Conservation (phyloP, 2,888 invertebrate genomes). For the Glaucopsyche alexis region DNA sequence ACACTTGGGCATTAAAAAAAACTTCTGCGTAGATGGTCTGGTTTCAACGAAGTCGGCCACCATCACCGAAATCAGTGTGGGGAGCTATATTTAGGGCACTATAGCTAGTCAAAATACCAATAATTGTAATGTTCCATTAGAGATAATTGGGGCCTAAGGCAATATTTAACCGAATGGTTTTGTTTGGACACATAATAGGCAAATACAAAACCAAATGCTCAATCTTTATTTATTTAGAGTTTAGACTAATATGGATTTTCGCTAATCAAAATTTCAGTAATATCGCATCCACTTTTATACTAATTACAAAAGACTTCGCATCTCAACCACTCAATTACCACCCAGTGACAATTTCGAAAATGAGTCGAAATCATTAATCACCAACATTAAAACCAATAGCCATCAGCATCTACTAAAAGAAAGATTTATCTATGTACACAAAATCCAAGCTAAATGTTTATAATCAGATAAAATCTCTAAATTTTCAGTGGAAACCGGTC, state of each 20-base stretch:
- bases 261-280: neutral
- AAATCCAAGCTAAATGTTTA: neutral
- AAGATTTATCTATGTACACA: neutral
- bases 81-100: neutral
- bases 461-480: neutral
- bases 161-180: neutral
- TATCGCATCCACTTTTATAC: no score
- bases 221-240: neutral
- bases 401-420: neutral
- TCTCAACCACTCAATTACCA: no score
- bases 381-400: no score
- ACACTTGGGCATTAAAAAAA: no score
- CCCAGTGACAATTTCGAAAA: no score
- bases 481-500: conserved; percentile 64
- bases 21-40: no score
- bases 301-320: no score
- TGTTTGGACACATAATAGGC: neutral
- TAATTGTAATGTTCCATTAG: neutral
- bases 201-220: neutral
- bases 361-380: no score
- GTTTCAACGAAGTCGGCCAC: no score
- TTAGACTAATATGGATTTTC: neutral
- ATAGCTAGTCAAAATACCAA: neutral
- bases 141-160: neutral
- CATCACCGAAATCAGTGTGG: no score